Evolutionary conservation across 2,113 vertebrate species (phyloP).

Genomic region (Nymphicus hollandicus): DNA sequence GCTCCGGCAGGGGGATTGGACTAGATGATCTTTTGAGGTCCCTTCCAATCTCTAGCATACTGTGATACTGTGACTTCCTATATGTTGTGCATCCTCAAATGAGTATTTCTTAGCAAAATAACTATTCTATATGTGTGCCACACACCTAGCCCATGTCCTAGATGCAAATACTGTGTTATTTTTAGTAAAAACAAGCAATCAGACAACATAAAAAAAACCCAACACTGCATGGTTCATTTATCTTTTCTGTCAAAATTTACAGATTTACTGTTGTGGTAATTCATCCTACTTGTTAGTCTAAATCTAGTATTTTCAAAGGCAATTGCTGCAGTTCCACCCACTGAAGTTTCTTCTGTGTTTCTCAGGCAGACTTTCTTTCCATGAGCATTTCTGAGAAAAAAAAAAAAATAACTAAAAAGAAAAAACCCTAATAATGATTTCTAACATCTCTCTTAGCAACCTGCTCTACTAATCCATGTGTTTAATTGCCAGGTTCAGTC

Average conservation of each 20-base stretch:
- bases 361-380: not conserved
- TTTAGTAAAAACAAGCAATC: not conserved
- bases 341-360: not conserved
- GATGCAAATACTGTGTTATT: not conserved
- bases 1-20: too few species aligned
- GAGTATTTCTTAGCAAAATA: not conserved
- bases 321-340: not conserved
- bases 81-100: not conserved
- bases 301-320: not conserved
- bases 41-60: too few species aligned
- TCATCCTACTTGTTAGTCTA: not conserved
- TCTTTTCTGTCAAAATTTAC: not conserved
- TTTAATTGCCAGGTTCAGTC: not conserved
- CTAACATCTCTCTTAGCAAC: not conserved
- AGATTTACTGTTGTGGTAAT: not conserved
- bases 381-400: not conserved
- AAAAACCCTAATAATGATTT: not conserved
- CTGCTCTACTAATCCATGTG: not conserved
- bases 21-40: too few species aligned
- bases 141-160: not conserved
- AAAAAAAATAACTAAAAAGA: not conserved
- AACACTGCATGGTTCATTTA: fast-evolving
- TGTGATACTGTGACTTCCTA: too few species aligned
- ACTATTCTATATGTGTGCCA: not conserved
- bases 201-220: fast-evolving